phyloP scores from a whole-genome alignment of 2,888 invertebrate species.

The Sycophila texana region DNA sequence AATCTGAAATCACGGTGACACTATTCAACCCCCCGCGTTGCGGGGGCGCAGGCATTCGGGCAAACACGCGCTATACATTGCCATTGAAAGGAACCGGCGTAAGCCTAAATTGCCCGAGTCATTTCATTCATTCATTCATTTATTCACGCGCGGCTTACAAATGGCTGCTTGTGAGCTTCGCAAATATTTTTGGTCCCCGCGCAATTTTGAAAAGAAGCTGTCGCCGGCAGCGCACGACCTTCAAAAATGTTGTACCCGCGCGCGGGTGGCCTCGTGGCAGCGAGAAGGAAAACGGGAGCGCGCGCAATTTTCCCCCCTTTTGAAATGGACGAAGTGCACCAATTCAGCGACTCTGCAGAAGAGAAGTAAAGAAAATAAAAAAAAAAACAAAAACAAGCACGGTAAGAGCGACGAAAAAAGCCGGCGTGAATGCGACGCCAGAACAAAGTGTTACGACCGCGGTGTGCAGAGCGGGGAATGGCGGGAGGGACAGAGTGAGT shows the following conservation, averaged over 20 bases:
- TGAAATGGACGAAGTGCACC: conserved; percentile 20
- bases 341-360: conserved; percentile 1
- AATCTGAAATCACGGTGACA: no score
- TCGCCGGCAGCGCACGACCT: neutral
- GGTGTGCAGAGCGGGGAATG: neutral
- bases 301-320: neutral
- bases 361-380: no score
- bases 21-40: neutral
- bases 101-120: conserved; percentile 18
- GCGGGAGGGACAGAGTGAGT: no score
- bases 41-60: neutral
- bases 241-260: neutral
- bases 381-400: no score
- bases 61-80: neutral
- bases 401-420: neutral
- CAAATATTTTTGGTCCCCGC: conserved; percentile 38
- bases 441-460: conserved; percentile 6
- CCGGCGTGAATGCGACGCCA: neutral
- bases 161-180: conserved; percentile 4
- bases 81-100: neutral
- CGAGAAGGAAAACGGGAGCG: neutral
- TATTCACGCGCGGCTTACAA: conserved; percentile 21
- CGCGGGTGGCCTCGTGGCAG: neutral
- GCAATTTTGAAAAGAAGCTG: conserved; percentile 18
- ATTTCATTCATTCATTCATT: conserved; percentile 39